A percentile compares a stretch with the other conserved stretches of the same genome.
Evolutionary conservation across 23 tunicate genomes (phyloP).

Genomic region (Ciona savignyi): DNA sequence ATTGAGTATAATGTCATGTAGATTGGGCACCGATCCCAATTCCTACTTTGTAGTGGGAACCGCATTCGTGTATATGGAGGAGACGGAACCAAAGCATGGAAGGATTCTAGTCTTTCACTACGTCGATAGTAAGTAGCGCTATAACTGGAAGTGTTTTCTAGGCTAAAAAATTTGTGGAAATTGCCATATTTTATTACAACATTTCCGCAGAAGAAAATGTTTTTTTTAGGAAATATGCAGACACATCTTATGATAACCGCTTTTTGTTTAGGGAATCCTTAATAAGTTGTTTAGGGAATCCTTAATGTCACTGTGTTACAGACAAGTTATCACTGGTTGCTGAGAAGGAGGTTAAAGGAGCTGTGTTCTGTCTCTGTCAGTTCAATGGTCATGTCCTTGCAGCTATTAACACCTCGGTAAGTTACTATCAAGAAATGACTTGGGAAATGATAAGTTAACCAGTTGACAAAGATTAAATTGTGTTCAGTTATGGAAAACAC

Average conservation of each 20-base stretch:
- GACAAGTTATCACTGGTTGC: slow-evolving; percentile 32
- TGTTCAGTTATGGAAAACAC: too few relatives aligned
- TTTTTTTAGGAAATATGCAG: too few relatives aligned
- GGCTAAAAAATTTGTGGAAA: too few relatives aligned
- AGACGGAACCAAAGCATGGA: slow-evolving; percentile 82
- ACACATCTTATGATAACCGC: too few relatives aligned
- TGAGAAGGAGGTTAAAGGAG: slow-evolving; percentile 74
- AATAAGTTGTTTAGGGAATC: too few relatives aligned
- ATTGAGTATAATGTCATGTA: slow-evolving; percentile 57
- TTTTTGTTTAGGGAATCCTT: too few relatives aligned
- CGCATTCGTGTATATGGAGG: slow-evolving; percentile 78
- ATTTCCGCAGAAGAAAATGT: too few relatives aligned
- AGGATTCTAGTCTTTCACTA: slow-evolving; percentile 74
- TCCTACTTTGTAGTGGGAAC: slow-evolving; percentile 85
- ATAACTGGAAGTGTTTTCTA: too few relatives aligned
- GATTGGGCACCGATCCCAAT: slow-evolving; percentile 30
- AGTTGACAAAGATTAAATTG: too few relatives aligned
- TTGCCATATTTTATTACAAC: too few relatives aligned
- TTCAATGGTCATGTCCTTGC: slow-evolving; percentile 75
- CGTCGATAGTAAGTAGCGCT: slow-evolving; percentile 26
- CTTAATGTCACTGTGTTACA: too few relatives aligned
- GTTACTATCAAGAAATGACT: slow-evolving; percentile 2
- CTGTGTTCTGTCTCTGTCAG: slow-evolving; percentile 65
- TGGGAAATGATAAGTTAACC: too few relatives aligned
- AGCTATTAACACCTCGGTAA: slow-evolving; percentile 64